A percentile compares a stretch with the other conserved stretches of the same genome.
Evolutionary conservation across 2,888 invertebrate species (phyloP).

Genomic region (Phymatocera aterrima): DNA sequence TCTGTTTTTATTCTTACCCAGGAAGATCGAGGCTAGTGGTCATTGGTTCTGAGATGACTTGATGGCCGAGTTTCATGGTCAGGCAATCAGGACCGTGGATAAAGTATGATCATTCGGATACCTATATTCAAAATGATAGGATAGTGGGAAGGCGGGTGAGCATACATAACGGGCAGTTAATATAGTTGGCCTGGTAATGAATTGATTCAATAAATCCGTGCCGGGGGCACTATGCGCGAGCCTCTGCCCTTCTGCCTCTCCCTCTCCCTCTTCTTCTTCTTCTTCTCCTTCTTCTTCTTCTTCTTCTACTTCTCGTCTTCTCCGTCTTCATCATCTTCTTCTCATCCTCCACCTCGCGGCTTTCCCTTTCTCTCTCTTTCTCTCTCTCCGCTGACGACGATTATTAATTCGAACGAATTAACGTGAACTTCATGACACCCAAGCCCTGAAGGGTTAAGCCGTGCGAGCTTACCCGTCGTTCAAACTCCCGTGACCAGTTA

Average conservation of each 20-base stretch:
- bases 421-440: conserved; percentile 69
- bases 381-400: no score
- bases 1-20: no score
- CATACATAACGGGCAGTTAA: conserved; percentile 29
- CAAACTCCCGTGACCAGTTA: not conserved
- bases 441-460: conserved; percentile 62
- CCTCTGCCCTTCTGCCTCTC: conserved; percentile 41
- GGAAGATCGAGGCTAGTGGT: no score
- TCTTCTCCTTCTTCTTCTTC: not conserved
- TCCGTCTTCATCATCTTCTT: not conserved
- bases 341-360: conserved; percentile 59
- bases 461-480: conserved; percentile 3
- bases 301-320: not conserved
- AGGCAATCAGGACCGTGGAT: not conserved
- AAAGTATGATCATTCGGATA: not conserved
- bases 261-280: not conserved
- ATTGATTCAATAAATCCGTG: conserved; percentile 74
- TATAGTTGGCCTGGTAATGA: conserved; percentile 68
- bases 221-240: conserved; percentile 49
- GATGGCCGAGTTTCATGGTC: not conserved
- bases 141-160: conserved; percentile 37
- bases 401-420: conserved; percentile 73
- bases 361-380: conserved; percentile 58
- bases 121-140: conserved; percentile 3
- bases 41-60: not conserved